Conservation (phyloP, 92 coral and sea anemone species). For the Nematostella vectensis region DNA sequence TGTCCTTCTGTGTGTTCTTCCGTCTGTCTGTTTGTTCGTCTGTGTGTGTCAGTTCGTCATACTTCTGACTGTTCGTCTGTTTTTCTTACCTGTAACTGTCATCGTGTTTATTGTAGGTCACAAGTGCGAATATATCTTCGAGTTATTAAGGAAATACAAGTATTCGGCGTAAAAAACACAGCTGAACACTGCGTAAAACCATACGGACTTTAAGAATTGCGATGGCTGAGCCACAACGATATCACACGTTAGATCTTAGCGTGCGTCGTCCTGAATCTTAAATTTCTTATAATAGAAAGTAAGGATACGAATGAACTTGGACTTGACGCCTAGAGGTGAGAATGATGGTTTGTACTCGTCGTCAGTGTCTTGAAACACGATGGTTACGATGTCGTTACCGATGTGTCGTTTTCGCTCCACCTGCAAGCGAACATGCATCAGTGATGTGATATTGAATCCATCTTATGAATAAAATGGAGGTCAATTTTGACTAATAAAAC, state of each 20-base stretch:
- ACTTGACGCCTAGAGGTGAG: conserved; percentile 84
- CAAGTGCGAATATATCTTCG: conserved; percentile 83
- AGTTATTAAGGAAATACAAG: conserved; percentile 49
- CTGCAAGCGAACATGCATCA: conserved; percentile 19
- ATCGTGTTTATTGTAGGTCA: conserved; percentile 73
- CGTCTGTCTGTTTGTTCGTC: too few species aligned
- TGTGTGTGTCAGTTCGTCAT: too few species aligned
- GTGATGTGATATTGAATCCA: too few species aligned
- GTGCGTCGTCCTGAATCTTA: too few species aligned
- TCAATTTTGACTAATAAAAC: too few species aligned
- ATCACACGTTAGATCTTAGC: too few species aligned
- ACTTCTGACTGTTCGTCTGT: too few species aligned
- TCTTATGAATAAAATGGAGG: background rate
- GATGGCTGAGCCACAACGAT: too few species aligned
- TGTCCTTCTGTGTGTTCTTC: too few species aligned
- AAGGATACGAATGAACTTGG: conserved; percentile 98
- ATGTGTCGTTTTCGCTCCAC: conserved; percentile 97
- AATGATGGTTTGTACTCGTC: conserved; percentile 63
- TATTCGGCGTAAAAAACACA: too few species aligned
- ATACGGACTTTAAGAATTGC: too few species aligned
- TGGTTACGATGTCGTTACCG: conserved; percentile 94
- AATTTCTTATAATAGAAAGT: background rate
- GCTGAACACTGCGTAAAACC: too few species aligned
- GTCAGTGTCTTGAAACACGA: conserved; percentile 92
- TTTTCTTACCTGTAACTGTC: conserved; percentile 76